Evolutionary conservation across 2,797 vertebrate species (phyloP).

Genomic region (Kryptopterus vitreolus): DNA sequence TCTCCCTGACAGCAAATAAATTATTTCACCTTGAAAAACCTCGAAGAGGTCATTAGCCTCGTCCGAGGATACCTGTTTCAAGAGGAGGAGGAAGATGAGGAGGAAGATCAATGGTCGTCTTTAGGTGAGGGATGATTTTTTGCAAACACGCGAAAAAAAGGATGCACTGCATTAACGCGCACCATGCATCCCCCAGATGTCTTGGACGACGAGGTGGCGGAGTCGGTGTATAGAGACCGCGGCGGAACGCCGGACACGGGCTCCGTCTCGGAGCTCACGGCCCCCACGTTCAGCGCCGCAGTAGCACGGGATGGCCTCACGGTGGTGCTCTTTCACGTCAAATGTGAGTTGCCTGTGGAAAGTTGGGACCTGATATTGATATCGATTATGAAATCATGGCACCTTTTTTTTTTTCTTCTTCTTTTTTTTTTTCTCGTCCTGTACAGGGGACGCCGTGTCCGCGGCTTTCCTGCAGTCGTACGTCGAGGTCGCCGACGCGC

Average conservation of each 20-base stretch:
- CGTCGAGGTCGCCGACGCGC: conserved; percentile 74
- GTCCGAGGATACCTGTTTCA: conserved; percentile 67
- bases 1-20: conserved; percentile 64
- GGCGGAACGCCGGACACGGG: conserved; percentile 72
- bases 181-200: conserved; percentile 65
- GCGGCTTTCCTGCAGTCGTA: conserved; percentile 81
- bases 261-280: conserved; percentile 75
- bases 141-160: not conserved
- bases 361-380: not conserved
- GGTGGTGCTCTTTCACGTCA: conserved; percentile 87
- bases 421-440: conserved; percentile 60
- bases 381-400: not conserved
- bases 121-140: conserved; percentile 60
- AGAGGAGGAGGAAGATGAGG: conserved; percentile 49
- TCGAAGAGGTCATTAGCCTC: conserved; percentile 78
- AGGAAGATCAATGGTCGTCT: conserved; percentile 53
- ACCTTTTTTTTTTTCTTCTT: too few species aligned
- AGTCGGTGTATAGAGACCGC: conserved; percentile 78
- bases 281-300: conserved; percentile 75
- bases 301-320: conserved; percentile 64
- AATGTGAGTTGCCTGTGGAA: conserved; percentile 76
- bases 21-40: conserved; percentile 78
- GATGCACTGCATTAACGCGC: too few species aligned
- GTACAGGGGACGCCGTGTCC: conserved; percentile 87
- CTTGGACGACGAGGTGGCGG: conserved; percentile 89